Evolutionary conservation across 37 sponge, comb jelly and placozoan genomes (phyloP).

Genomic region (Ephydatia muelleri): DNA sequence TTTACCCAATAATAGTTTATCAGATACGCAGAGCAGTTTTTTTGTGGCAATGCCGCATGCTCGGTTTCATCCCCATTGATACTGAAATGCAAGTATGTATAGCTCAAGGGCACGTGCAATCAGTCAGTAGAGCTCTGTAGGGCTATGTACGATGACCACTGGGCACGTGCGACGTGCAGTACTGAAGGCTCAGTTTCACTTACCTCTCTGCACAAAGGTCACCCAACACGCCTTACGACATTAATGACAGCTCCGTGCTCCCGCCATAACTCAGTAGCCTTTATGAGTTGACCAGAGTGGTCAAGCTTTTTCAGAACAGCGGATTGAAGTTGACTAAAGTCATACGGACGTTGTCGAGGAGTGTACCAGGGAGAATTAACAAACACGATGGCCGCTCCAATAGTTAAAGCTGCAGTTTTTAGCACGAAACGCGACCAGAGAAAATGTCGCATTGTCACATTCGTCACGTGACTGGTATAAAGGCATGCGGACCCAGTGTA

Average conservation of each 20-base stretch:
- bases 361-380: conserved; percentile 46
- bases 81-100: too few relatives aligned
- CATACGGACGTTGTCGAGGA: conserved; percentile 22
- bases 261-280: conserved; percentile 66
- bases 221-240: conserved; percentile 80
- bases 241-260: conserved; percentile 66
- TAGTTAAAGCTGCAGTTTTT: conserved; percentile 40
- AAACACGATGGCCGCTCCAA: conserved; percentile 53
- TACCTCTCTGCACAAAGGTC: conserved; percentile 83
- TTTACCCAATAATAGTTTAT: too few relatives aligned
- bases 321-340: conserved; percentile 9
- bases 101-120: too few relatives aligned
- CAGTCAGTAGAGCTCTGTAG: too few relatives aligned
- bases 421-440: conserved; percentile 22
- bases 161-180: too few relatives aligned
- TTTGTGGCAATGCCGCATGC: too few relatives aligned
- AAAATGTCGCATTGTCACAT: not conserved
- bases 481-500: too few relatives aligned
- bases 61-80: too few relatives aligned
- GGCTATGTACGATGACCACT: too few relatives aligned
- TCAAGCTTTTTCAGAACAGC: conserved; percentile 41
- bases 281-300: conserved; percentile 30
- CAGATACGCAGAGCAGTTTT: too few relatives aligned
- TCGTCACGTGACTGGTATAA: too few relatives aligned
- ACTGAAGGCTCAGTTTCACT: too few relatives aligned